Percentiles rank a stretch among this genome's conserved stretches.
phyloP scores from a whole-genome alignment of 23 tunicate species.

The Oikopleura albicans region DNA sequence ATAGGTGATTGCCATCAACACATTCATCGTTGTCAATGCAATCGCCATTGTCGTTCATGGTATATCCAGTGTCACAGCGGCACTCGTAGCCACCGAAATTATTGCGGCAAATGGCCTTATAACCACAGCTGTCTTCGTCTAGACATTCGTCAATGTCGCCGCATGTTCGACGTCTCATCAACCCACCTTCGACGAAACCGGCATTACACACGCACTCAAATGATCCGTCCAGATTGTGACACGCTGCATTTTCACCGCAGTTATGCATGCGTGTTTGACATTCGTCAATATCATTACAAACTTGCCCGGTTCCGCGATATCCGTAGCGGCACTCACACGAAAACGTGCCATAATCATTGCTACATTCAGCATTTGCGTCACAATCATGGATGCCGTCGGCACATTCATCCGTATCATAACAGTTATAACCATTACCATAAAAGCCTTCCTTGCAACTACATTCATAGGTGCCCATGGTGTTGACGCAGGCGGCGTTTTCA shows the following conservation, averaged over 20 bases:
- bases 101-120: slow-evolving; percentile 22
- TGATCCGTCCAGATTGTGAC: not conserved
- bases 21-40: slow-evolving; percentile 13
- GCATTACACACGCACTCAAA: not conserved
- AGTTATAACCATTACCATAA: not conserved
- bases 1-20: not conserved
- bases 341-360: not conserved
- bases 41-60: not conserved
- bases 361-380: not conserved
- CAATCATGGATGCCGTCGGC: not conserved
- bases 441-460: not conserved
- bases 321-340: not conserved
- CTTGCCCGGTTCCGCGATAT: not conserved
- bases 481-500: not conserved
- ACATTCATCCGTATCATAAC: not conserved
- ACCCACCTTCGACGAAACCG: not conserved
- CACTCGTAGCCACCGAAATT: slow-evolving; percentile 17
- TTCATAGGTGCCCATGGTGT: not conserved
- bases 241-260: not conserved
- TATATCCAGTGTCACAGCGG: slow-evolving; percentile 22
- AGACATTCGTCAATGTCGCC: slow-evolving; percentile 22
- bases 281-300: not conserved
- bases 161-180: too few relatives aligned
- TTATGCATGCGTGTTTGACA: not conserved
- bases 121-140: slow-evolving; percentile 8